Conservation (phyloP, 2,797 vertebrate species). For the Pseudomugil tenellus region DNA sequence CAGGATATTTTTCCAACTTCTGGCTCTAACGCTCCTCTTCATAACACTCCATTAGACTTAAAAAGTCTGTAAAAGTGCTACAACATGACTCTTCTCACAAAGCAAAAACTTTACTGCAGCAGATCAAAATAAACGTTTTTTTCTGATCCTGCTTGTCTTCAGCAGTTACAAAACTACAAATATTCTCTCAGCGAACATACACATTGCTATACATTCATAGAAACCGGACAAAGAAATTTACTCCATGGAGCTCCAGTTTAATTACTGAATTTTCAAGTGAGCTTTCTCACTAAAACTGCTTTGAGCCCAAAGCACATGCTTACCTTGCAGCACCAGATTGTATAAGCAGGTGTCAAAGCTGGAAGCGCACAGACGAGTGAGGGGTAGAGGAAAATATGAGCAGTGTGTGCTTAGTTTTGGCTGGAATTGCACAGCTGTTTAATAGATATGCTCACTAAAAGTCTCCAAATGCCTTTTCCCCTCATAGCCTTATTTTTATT, state of each 20-base stretch:
- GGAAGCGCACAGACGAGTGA: constrained; percentile 54
- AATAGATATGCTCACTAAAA: constrained; percentile 71
- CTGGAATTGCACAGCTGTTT: constrained; percentile 73
- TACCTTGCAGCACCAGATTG: constrained; percentile 65
- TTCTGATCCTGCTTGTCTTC: no score
- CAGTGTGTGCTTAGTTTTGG: constrained; percentile 68
- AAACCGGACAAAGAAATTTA: neutral
- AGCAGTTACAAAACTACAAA: no score
- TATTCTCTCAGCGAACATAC: neutral
- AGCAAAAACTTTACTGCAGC: no score
- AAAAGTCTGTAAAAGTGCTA: neutral
- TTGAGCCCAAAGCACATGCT: constrained; percentile 55
- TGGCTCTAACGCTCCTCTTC: neutral
- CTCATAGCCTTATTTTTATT: neutral
- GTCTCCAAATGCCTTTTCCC: constrained; percentile 30
- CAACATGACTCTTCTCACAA: neutral
- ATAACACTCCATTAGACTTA: neutral
- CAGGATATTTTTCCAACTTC: neutral
- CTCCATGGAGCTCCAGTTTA: constrained; percentile 21
- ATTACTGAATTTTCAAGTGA: constrained; percentile 24
- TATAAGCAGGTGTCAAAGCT: constrained; percentile 79
- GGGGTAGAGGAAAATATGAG: constrained; percentile 77
- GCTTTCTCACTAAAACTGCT: constrained; percentile 19
- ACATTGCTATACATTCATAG: neutral
- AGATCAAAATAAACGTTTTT: neutral